Evolutionary conservation across 2,888 invertebrate species (phyloP).

Genomic region (Lasioglossum villosulum): DNA sequence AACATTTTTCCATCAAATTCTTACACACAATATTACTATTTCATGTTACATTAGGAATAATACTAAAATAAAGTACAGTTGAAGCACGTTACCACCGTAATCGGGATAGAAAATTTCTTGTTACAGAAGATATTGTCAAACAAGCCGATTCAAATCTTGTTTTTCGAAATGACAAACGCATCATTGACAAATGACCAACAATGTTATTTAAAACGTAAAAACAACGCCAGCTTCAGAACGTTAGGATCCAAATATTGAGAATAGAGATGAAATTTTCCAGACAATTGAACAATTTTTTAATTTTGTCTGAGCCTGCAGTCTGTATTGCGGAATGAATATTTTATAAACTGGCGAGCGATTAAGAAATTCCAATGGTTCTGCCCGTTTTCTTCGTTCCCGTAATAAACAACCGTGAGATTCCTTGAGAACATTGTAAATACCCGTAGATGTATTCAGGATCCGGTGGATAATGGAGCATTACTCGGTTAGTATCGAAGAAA

Average conservation of each 20-base stretch:
- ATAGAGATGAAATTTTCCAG: background rate
- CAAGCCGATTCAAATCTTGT: too few relatives aligned
- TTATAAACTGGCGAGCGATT: background rate
- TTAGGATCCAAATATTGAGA: background rate
- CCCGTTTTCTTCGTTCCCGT: background rate
- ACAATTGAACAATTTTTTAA: background rate
- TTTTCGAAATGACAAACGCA: too few relatives aligned
- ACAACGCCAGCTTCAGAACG: background rate
- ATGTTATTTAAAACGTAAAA: too few relatives aligned
- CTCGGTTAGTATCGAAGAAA: background rate
- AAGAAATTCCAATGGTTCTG: background rate
- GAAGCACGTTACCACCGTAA: too few relatives aligned
- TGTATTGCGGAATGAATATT: background rate
- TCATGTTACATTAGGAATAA: too few relatives aligned
- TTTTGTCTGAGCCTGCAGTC: background rate
- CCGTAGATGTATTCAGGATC: background rate
- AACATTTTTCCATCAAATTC: too few relatives aligned
- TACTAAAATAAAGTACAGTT: too few relatives aligned
- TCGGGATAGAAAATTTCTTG: too few relatives aligned
- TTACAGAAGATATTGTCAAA: too few relatives aligned
- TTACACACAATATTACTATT: too few relatives aligned
- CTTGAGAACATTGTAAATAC: background rate
- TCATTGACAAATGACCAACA: too few relatives aligned
- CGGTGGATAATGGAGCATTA: background rate
- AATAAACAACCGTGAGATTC: background rate